Evolutionary conservation across 2,113 vertebrate genomes (phyloP).

Genomic region (Pterophyllum scalare): DNA sequence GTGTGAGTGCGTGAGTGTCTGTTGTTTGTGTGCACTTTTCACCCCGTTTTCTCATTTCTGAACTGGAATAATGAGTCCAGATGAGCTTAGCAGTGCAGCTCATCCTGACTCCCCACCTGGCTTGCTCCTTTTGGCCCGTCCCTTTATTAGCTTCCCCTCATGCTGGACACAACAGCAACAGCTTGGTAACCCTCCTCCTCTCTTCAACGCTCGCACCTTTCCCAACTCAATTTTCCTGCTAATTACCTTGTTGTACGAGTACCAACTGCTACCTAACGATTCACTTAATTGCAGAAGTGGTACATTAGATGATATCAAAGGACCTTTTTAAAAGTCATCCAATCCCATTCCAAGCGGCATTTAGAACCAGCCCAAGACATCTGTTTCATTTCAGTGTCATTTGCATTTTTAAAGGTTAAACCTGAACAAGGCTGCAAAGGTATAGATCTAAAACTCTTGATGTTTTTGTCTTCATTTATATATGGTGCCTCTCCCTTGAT

Average conservation of each 20-base stretch:
- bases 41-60: conserved; percentile 54
- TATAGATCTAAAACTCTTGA: conserved; percentile 9
- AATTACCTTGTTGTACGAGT: conserved; percentile 79
- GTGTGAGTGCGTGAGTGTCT: conserved; percentile 16
- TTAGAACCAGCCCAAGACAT: conserved; percentile 72
- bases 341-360: conserved; percentile 67
- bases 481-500: background rate
- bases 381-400: conserved; percentile 70
- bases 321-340: conserved; percentile 79
- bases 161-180: conserved; percentile 73
- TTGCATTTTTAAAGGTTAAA: conserved; percentile 82
- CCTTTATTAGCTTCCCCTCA: conserved; percentile 71
- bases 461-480: conserved; percentile 20
- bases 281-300: conserved; percentile 80
- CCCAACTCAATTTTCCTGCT: conserved; percentile 72
- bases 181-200: conserved; percentile 68
- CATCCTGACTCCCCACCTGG: conserved; percentile 72
- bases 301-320: conserved; percentile 75
- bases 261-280: conserved; percentile 78
- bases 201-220: conserved; percentile 63
- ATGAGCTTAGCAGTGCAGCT: conserved; percentile 58
- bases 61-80: conserved; percentile 70
- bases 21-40: conserved; percentile 54
- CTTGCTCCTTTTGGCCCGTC: conserved; percentile 63
- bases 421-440: conserved; percentile 17